Evolutionary conservation across 2,113 vertebrate genomes (phyloP), one percentile per base, ranked within the genome.

Genomic region (Anoplopoma fimbria): DNA sequence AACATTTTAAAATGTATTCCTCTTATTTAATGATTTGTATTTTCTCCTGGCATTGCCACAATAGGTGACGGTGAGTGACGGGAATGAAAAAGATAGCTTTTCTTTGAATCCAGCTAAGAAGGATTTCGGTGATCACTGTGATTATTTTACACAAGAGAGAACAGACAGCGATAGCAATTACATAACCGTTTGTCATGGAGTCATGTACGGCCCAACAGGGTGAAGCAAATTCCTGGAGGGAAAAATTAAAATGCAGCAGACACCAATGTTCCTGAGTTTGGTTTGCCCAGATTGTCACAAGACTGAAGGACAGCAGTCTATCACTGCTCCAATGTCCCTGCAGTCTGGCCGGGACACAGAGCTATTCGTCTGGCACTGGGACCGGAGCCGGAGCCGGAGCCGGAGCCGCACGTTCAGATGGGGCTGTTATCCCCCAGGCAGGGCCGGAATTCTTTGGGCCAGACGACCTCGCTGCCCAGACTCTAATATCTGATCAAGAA

Each of bases 401-500:
- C 68, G 58, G 81, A 87, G 79, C 74, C 47, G 76, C 67, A 72
- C 63, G 84, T 81, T 89, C 75, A 79, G 82, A 87, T 29, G n/a
- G 77, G 77, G 77, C 72, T 80, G 86, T 84, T 80, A 76, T 84
- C 87, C 88, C 86, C 87, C 68, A 63, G 65, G 91, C 91, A 87
- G 69, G 63, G 85, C 82, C 83, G 65, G 67, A 71, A 86, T 75
- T 86, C 85, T 90, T 86, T 70, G 77, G 92, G 90, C 90, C 88
- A 23, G 6, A 90, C 83, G 93, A 95, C 94, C 93, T 90, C 69
- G 0, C 29, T 79, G 88, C 89, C 93, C 81, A 1, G 0, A 70
- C 82, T 92, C 89, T 96, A 94, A 94, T 93, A 91, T 92, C 95
- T 92, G 92, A 94, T 93, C 94, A 95, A 93, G 87, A 93, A 85